phyloP scores from a whole-genome alignment of 2,113 vertebrate species.

The Mandrillus leucophaeus region DNA sequence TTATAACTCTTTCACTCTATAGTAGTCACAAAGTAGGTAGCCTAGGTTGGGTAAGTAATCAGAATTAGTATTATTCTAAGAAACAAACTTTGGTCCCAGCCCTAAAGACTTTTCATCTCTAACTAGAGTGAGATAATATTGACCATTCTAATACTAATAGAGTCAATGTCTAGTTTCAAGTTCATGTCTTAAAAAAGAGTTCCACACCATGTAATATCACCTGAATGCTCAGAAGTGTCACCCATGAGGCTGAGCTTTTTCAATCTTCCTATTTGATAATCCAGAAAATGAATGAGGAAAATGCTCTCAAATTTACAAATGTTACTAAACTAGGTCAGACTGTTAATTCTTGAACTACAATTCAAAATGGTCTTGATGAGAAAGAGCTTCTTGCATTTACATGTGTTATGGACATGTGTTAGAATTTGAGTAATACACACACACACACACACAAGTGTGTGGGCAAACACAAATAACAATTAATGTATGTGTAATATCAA shows the following conservation, averaged over 20 bases:
- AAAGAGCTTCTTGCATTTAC: slow-evolving; percentile 11
- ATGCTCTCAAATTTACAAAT: slow-evolving; percentile 16
- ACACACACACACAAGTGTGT: not conserved
- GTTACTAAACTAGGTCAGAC: not conserved
- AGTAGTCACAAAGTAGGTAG: not conserved
- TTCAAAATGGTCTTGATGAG: not conserved
- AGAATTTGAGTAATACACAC: not conserved
- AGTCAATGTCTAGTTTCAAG: not conserved
- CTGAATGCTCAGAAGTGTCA: not conserved
- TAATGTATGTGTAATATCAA: not conserved
- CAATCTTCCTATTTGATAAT: slow-evolving; percentile 15
- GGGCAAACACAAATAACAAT: not conserved
- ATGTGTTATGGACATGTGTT: not conserved
- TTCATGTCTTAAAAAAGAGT: not conserved
- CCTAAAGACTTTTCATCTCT: not conserved
- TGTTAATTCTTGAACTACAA: slow-evolving; percentile 22
- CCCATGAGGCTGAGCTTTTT: not conserved
- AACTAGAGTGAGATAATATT: not conserved
- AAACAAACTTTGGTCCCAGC: not conserved
- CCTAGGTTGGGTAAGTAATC: not conserved
- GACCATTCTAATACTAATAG: not conserved
- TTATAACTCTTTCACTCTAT: not conserved
- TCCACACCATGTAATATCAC: not conserved
- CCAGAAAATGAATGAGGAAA: not conserved
- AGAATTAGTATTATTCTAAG: slow-evolving; percentile 14